Evolutionary conservation across 2,888 invertebrate genomes (phyloP), one percentile per base, ranked within the genome.

Genomic region (Nasonia oneida): DNA sequence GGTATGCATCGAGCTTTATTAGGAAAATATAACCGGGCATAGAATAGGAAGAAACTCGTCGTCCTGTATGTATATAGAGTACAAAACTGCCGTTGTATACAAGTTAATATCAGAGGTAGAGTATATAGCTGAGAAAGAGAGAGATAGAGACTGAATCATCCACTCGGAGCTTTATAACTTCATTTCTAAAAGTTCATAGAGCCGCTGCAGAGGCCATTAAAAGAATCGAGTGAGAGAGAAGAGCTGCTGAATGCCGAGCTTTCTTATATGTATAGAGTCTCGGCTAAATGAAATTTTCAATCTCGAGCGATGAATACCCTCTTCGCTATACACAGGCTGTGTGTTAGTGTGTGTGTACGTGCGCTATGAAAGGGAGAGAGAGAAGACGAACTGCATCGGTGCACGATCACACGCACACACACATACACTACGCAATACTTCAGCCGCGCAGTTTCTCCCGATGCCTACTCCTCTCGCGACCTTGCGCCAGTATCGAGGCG

Each of bases 401-500:
- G 5, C 37, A 75, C 50, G 67, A 50, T 39, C 14, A 82, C 15
- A 18, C 15, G 4, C 37, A 15, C 39, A 37, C 67, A n/a, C 33
- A 18, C 33, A 39, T 10, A 37, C n/a, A 10, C 76, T 67, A 53
- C 67, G 61, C 61, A 47, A 78, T 77, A 4, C 2, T 83, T 42
- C 47, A 57, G 15, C n/a, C 5, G n/a, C 2, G n/a, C 57, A 61
- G 83, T 61, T 83, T 71, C 47, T 76, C 76, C 64, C 50, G 39
- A 53, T 76, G 64, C 18, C 6, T 61, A 61, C 61, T 23, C 23
- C 61, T n/a, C 10, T 33, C 29, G 42, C 23, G 80, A 84, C 84
- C 84, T 84, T 80, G 75, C 67, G 50, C 67, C 73, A 50, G 29
- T 84, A 84, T 80, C 39, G 39, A 67, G 29, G 75, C 53, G 61